Base-by-base conservation (phyloP, 2,113 vertebrate species). In the Saguinus midas region DNA sequence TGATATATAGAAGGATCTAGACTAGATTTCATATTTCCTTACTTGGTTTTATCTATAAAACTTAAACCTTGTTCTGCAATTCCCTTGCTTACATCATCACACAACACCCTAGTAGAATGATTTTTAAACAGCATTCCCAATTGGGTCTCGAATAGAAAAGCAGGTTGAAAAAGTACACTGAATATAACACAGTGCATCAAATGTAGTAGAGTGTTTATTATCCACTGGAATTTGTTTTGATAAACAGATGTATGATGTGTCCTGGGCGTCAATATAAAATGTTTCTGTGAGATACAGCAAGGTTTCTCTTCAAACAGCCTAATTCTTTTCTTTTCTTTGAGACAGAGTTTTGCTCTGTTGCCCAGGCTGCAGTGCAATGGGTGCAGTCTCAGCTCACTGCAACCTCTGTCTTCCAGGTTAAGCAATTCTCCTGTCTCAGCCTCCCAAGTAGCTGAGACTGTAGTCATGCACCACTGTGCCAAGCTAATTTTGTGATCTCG, bases 21-120 rank as follows among this genome's bases (percentile, higher is more conserved):
- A 81, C 48, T 92, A 92, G 73, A 18, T 78, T 90, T 86, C n/a
- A 1, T 40, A 85, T 75, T 90, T 80, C 43, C 32, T 86, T 93
- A 87, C 2, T 35, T 94, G 37, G 8, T 82, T 97, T 95, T 92
- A 7, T 95, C 88, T 94, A 94, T 88, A n/a, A 86, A 89, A 58
- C 21, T 40, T 81, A 90, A 96, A 82, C 4, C 45, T 91, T 70
- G 48, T 78, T 57, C 29, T 64, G 17, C 40, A 94, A 45, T 86
- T 78, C 17, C 58, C 17, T 92, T 66, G n/a, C 52, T 94, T 91
- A 55, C 14, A 91, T 85, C 35, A 89, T 68, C 83, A 95, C 18
- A 95, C 1, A 88, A 86, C 11, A 87, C 29, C 17, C 61, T 70
- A 81, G 25, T 40, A 66, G 20, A 85, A 55, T 81, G 20, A 76